Conservation (phyloP, 2,888 invertebrate species). For the Lasioglossum vierecki region DNA sequence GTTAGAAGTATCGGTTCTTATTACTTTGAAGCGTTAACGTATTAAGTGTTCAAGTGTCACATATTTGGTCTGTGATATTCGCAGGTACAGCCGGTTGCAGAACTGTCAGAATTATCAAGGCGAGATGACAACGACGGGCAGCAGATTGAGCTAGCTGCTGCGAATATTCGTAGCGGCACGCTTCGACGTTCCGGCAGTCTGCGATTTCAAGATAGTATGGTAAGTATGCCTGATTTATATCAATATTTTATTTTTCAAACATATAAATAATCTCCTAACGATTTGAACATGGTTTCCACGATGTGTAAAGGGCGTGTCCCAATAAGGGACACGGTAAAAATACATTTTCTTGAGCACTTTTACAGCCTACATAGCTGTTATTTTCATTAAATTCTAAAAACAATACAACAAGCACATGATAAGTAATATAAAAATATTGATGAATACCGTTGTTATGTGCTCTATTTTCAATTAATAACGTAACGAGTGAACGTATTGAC, state of each 20-base stretch:
- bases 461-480: no score
- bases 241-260: neutral
- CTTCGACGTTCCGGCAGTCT: constrained; percentile 93
- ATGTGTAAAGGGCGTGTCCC: no score
- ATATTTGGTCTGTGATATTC: constrained; percentile 26
- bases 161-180: constrained; percentile 90
- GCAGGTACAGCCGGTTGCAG: constrained; percentile 97
- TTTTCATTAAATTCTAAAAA: no score
- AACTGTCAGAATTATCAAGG: constrained; percentile 94
- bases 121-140: constrained; percentile 89
- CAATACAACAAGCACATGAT: no score
- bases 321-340: no score
- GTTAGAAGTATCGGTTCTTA: neutral
- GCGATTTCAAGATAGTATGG: constrained; percentile 89
- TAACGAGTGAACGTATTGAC: no score
- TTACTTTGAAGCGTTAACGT: neutral
- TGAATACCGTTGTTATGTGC: no score
- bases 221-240: constrained; percentile 79
- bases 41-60: neutral
- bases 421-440: no score
- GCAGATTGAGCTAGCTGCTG: constrained; percentile 88
- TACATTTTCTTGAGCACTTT: no score
- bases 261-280: neutral
- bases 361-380: no score
- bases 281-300: no score